Percentiles rank a stretch among this genome's conserved stretches.
phyloP scores from a whole-genome alignment of 2,888 invertebrate species.

The Lasioglossum figueresi region DNA sequence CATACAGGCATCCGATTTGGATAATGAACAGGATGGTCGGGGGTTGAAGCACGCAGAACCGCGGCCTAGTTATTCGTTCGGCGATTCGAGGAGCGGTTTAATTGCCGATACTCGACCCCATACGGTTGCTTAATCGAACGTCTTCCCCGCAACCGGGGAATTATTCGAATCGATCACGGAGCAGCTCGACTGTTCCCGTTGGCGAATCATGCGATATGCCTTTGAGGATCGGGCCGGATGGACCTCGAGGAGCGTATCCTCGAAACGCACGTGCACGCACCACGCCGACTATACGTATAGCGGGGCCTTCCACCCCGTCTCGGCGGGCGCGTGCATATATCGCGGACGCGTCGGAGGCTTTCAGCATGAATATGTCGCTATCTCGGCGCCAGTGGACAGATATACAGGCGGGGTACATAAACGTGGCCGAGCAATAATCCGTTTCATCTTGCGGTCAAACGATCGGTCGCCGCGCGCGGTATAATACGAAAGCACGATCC shows the following conservation, averaged over 20 bases:
- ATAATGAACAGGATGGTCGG: background rate
- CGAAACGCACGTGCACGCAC: constrained; percentile 47
- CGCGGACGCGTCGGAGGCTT: constrained; percentile 58
- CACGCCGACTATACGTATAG: constrained; percentile 23
- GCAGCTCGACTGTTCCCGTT: constrained; percentile 21
- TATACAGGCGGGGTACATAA: constrained; percentile 63
- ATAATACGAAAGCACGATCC: constrained; percentile 50
- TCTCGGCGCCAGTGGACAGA: constrained; percentile 65
- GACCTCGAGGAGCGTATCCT: constrained; percentile 30
- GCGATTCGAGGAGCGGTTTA: constrained; percentile 13
- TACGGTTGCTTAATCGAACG: constrained; percentile 36
- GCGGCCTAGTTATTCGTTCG: constrained; percentile 13
- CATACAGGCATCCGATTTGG: background rate
- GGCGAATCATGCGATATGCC: constrained; percentile 46
- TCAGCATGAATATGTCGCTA: constrained; percentile 71
- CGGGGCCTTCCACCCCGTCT: constrained; percentile 21
- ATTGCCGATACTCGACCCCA: constrained; percentile 40
- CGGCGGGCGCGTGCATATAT: constrained; percentile 48
- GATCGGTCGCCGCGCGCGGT: constrained; percentile 46
- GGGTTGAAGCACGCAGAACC: background rate
- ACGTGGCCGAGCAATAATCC: constrained; percentile 70
- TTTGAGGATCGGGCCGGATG: constrained; percentile 54
- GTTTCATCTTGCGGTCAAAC: constrained; percentile 68
- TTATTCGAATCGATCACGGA: constrained; percentile 44
- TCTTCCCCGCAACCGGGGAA: constrained; percentile 37